phyloP scores from a whole-genome alignment of 2,113 vertebrate species.

The Mormyrus iriodes region DNA sequence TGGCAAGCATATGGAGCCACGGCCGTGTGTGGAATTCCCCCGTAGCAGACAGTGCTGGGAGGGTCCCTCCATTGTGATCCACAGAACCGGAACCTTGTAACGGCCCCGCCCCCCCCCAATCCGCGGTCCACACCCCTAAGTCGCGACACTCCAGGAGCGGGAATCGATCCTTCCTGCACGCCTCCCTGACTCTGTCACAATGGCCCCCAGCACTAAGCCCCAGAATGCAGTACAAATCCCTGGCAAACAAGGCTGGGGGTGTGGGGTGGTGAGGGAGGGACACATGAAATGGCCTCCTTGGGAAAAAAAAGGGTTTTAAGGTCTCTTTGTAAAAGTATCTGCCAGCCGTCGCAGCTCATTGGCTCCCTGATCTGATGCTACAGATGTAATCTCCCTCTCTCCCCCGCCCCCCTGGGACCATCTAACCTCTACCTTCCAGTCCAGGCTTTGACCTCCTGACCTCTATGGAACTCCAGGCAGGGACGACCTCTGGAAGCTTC shows the following conservation, averaged over 20 bases:
- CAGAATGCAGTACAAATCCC: constrained; percentile 60
- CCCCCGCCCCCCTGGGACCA: constrained; percentile 50
- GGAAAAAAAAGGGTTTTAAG: background rate
- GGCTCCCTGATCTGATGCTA: constrained; percentile 15
- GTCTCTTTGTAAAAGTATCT: constrained; percentile 22
- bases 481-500: constrained; percentile 18
- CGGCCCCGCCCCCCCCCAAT: background rate
- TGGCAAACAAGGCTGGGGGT: constrained; percentile 47
- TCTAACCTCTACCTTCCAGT: constrained; percentile 49
- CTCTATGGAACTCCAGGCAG: constrained; percentile 39
- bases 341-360: constrained; percentile 13
- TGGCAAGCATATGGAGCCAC: constrained; percentile 29
- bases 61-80: constrained; percentile 33
- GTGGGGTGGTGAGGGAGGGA: background rate
- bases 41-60: constrained; percentile 15
- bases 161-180: constrained; percentile 31
- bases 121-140: constrained; percentile 14
- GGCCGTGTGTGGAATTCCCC: constrained; percentile 14
- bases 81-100: constrained; percentile 35
- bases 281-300: constrained; percentile 16
- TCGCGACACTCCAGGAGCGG: constrained; percentile 18
- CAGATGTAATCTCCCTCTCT: constrained; percentile 23
- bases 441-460: constrained; percentile 61
- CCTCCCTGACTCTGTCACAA: constrained; percentile 59
- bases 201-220: constrained; percentile 51